Evolutionary conservation across 2,888 invertebrate species (phyloP).

Genomic region (Neoascia interrupta): DNA sequence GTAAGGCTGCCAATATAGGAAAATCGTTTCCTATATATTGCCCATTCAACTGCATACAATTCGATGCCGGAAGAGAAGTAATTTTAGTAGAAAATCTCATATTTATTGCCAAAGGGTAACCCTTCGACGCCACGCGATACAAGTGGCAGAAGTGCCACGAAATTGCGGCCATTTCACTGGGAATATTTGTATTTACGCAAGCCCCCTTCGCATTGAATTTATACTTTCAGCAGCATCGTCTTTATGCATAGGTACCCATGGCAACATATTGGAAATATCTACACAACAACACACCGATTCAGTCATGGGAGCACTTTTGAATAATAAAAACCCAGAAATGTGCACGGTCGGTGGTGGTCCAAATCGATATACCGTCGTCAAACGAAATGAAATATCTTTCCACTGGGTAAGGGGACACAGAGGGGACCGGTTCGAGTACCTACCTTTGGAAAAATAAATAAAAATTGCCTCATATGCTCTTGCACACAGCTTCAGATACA

Average conservation of each 20-base stretch:
- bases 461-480: background rate
- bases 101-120: background rate
- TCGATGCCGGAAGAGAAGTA: background rate
- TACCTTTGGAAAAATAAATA: background rate
- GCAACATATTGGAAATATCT: constrained; percentile 19
- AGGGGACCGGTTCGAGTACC: background rate
- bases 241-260: background rate
- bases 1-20: too few relatives aligned
- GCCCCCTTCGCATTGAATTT: constrained; percentile 8
- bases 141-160: constrained; percentile 25
- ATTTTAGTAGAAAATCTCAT: background rate
- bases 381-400: constrained; percentile 30
- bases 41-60: constrained; percentile 7
- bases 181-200: background rate
- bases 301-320: background rate
- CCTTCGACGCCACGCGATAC: background rate
- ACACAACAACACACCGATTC: too few relatives aligned
- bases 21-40: constrained; percentile 6
- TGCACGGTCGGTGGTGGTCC: constrained; percentile 8
- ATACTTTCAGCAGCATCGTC: too few relatives aligned
- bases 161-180: constrained; percentile 24
- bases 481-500: constrained; percentile 20
- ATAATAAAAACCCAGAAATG: constrained; percentile 19
- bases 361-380: constrained; percentile 50
- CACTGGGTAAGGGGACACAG: constrained; percentile 16